These are phyloP conservation scores for Drosophila pandora DNA, from an alignment of 1,140 invertebrate genomes.

Conservation along the genomic window DNA sequence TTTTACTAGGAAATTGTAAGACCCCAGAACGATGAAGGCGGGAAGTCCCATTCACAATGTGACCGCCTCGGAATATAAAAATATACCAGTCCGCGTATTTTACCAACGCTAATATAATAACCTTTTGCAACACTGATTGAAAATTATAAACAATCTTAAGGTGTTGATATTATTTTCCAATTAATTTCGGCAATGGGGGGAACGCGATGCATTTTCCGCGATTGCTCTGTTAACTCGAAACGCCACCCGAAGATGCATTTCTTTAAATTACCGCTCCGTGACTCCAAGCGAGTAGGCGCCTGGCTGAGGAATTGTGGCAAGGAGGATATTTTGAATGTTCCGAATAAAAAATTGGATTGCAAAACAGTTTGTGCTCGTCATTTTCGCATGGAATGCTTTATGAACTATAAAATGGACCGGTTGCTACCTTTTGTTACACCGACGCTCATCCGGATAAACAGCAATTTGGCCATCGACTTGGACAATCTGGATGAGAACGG, in stretches of 20 bases:
- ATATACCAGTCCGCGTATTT: background rate
- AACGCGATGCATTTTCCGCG: slow-evolving; percentile 84
- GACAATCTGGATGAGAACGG: slow-evolving; percentile 48
- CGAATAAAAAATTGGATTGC: slow-evolving; percentile 79
- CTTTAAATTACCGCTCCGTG: slow-evolving; percentile 84
- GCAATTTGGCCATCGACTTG: slow-evolving; percentile 56
- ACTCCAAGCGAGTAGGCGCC: slow-evolving; percentile 73
- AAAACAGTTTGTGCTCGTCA: slow-evolving; percentile 84
- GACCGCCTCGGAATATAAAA: background rate
- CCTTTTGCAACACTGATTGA: background rate
- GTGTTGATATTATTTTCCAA: background rate
- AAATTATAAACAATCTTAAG: background rate
- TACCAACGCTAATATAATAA: background rate
- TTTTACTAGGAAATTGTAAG: too few species aligned
- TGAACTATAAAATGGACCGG: slow-evolving; percentile 82
- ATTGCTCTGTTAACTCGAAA: slow-evolving; percentile 79
- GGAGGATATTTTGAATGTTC: slow-evolving; percentile 76
- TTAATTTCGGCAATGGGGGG: slow-evolving; percentile 83
- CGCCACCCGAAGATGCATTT: slow-evolving; percentile 84
- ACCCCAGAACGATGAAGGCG: too few species aligned
- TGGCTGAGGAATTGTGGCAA: slow-evolving; percentile 83
- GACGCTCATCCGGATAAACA: slow-evolving; percentile 51
- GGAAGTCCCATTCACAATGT: background rate
- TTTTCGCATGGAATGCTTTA: slow-evolving; percentile 84
- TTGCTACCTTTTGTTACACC: slow-evolving; percentile 55